Base-by-base conservation (phyloP, 1,140 invertebrate species). In the Nasonia longicornis region DNA sequence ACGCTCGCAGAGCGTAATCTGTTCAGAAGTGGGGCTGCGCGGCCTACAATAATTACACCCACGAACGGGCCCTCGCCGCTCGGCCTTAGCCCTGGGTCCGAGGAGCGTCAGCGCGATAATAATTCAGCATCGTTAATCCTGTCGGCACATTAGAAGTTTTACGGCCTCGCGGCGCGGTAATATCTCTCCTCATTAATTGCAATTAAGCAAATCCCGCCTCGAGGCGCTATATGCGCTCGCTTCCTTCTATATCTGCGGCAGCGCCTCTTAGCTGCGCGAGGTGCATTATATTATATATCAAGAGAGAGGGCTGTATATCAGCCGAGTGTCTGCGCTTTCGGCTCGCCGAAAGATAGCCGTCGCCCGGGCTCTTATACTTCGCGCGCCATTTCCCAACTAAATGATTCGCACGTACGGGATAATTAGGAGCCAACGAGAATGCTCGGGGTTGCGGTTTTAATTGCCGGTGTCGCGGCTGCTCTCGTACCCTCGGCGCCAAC, bases 101-200 rank as follows among this genome's bases (percentile, higher is more conserved):
- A 67, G 42, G 69, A 75, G 45, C 75, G 83, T 85, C 80, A 84
- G 84, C 81, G 80, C 84, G 86, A 86, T 87, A 86, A 90, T 90
- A 89, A 89, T 87, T 90, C 88, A 90, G 77, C 87, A 88, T 89
- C 87, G 88, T 90, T 89, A 90, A 90, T 90, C 87, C 87, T 86
- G 87, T 87, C 86, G 85, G 87, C 88, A 87, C 87, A 88, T 90
- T 89, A 88, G 84, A 87, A 88, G 84, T 88, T 86, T 84, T 85
- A 85, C 86, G 85, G 89, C 85, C 86, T 84, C 84, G 82, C 85
- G 84, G 84, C 84, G 83, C 84, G 76, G 86, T 87, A 87, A 88
- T 90, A 90, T 89, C 87, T 89, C 85, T 86, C 82, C 88, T 89
- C 90, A 90, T 91, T 91, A 91, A 91, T 91, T 91, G 88, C 88